These are phyloP conservation scores for Muricea muricata DNA, from an alignment of 92 coral and sea anemone species.

Conservation along the genomic window DNA sequence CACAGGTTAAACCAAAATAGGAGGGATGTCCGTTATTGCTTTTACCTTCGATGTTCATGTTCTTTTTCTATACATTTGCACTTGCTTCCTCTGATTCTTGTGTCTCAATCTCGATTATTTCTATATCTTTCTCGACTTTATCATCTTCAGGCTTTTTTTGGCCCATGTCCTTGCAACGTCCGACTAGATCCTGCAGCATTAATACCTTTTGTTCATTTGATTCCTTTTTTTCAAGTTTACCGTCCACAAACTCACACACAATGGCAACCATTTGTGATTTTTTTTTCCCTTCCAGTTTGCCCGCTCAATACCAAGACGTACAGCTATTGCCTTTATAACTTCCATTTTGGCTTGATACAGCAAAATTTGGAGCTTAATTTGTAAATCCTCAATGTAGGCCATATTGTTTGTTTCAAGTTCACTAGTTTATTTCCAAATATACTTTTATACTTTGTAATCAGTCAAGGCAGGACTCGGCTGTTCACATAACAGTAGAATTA, in stretches of 20 bases:
- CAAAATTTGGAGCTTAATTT: not conserved
- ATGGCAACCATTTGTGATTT: not conserved
- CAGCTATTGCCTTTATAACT: not conserved
- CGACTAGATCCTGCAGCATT: not conserved
- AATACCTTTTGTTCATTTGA: not conserved
- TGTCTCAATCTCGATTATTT: not conserved
- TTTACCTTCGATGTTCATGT: not conserved
- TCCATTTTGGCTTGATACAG: conserved; percentile 4
- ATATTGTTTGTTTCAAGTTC: not conserved
- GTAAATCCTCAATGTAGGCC: not conserved
- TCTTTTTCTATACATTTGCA: not conserved
- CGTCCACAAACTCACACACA: not conserved
- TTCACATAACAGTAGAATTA: not conserved
- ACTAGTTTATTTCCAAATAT: not conserved
- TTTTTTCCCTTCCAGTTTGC: not conserved
- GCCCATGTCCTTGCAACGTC: not conserved
- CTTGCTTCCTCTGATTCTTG: not conserved
- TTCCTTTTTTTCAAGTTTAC: not conserved
- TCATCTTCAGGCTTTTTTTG: not conserved
- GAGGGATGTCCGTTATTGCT: not conserved
- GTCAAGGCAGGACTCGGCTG: not conserved
- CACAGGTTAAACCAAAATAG: conserved; percentile 30
- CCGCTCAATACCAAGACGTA: not conserved
- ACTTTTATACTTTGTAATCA: not conserved
- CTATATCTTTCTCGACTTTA: not conserved